These are phyloP conservation scores for Onchidella celtica DNA, from an alignment of 2,888 invertebrate species.

Conservation along the genomic window DNA sequence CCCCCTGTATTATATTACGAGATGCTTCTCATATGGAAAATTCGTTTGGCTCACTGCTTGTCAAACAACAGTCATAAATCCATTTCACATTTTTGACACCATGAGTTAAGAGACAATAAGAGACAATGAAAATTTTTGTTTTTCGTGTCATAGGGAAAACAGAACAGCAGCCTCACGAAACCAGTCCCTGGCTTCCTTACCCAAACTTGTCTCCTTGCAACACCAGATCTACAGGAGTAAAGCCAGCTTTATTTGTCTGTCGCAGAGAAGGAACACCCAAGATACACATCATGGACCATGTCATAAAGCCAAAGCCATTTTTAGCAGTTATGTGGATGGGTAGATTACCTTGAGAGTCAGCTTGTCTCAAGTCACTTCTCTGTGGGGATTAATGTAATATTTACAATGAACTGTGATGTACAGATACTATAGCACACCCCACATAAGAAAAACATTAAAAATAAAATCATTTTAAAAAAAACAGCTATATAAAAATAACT, in stretches of 20 bases:
- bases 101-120: no score
- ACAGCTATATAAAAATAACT: not conserved
- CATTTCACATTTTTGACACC: no score
- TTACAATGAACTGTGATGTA: no score
- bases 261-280: constrained; percentile 65
- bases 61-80: no score
- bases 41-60: no score
- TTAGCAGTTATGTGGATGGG: constrained; percentile 74
- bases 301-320: constrained; percentile 68
- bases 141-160: no score
- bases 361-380: constrained; percentile 68
- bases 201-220: constrained; percentile 60
- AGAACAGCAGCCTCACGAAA: no score
- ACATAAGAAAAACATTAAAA: not conserved
- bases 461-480: not conserved
- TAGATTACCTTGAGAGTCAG: constrained; percentile 73
- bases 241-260: constrained; percentile 69
- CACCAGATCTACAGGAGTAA: constrained; percentile 68
- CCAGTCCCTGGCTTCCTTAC: no score
- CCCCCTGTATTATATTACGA: no score
- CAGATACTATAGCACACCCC: no score
- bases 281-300: constrained; percentile 70
- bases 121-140: no score
- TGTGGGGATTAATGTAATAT: constrained; percentile 50
- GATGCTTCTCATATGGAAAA: no score